phyloP scores from a whole-genome alignment of 2,113 vertebrate species.

The Strix aluco region DNA sequence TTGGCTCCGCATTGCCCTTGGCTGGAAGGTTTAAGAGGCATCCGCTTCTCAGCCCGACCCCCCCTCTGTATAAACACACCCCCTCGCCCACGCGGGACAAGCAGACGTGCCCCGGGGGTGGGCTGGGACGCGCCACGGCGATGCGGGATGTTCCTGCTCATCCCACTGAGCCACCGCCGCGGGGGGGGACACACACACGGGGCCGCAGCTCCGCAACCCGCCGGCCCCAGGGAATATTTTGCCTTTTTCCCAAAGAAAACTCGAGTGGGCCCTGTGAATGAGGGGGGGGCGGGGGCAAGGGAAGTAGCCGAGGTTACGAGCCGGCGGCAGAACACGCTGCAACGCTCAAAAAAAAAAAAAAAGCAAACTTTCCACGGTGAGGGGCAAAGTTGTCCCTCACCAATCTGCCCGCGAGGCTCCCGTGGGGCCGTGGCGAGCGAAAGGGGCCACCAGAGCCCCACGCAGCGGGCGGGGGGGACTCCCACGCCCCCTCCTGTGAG shows the following conservation, averaged over 20 bases:
- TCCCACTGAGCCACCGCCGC: not conserved
- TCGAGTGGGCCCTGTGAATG: not conserved
- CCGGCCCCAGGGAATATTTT: not conserved
- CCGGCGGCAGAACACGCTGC: not conserved
- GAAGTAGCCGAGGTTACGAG: not conserved
- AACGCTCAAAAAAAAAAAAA: too few relatives aligned
- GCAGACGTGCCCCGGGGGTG: not conserved
- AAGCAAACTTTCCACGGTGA: not conserved
- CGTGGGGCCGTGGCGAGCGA: not conserved
- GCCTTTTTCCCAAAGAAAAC: not conserved
- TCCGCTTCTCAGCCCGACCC: not conserved
- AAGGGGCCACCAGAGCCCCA: not conserved
- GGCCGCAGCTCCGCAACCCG: not conserved
- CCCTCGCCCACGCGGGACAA: not conserved
- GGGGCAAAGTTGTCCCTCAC: not conserved
- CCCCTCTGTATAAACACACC: not conserved
- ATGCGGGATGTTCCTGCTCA: not conserved
- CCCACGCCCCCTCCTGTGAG: not conserved
- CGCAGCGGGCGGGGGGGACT: not conserved
- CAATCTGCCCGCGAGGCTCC: not conserved
- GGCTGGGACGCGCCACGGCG: not conserved
- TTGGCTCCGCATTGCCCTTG: accelerated
- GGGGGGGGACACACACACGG: not conserved
- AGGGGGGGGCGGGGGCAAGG: not conserved
- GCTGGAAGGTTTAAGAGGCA: not conserved